Evolutionary conservation across 2,113 vertebrate genomes (phyloP), one percentile per base, ranked within the genome.

Genomic region (Terrapene triunguis): DNA sequence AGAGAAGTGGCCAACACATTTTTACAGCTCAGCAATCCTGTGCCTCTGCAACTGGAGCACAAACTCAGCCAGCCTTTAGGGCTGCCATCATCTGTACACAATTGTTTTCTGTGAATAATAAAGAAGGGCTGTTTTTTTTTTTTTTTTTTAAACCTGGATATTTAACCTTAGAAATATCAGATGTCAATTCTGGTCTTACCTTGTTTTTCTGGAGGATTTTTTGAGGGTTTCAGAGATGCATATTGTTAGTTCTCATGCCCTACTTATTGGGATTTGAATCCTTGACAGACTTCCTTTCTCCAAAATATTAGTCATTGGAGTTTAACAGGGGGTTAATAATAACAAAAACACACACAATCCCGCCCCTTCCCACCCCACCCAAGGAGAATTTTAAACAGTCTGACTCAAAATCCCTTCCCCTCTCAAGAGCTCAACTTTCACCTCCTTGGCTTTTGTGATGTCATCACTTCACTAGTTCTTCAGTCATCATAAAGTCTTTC

Each of bases 331-430:
- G 80, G 42, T 85, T 92, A 35, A 80, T 91, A 91, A 79, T 72
- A 51, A 17, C 13, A 14, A 3, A 0, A 57, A 16, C 2, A 27
- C 5, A 48, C 2, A 25, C 13, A 22, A 19, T 14, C 4, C 16
- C 1, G 27, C n/a, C 80, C 54, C 12, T 21, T 6, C 44, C 44
- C 6, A 44, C 44, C 44, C 44, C 44, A 44, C 44, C 44, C 3
- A 8, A 78, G 19, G 2, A 81, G 62, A 27, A 78, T 65, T 89
- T 65, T 4, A 14, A 82, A 93, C 80, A 35, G 5, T 54, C 22
- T 69, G 17, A 38, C 19, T 21, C 14, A 57, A 82, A 55, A 82
- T 27, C 24, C 57, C 54, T 93, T 87, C 81, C 1, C 44, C 6
- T 62, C 44, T 82, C 74, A 13, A 19, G 42, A 80, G 17, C 4